A percentile compares a stretch with the other conserved stretches of the same genome.
Evolutionary conservation across 92 coral and sea anemone genomes (phyloP).

Genomic region (Phenganax subtilis): DNA sequence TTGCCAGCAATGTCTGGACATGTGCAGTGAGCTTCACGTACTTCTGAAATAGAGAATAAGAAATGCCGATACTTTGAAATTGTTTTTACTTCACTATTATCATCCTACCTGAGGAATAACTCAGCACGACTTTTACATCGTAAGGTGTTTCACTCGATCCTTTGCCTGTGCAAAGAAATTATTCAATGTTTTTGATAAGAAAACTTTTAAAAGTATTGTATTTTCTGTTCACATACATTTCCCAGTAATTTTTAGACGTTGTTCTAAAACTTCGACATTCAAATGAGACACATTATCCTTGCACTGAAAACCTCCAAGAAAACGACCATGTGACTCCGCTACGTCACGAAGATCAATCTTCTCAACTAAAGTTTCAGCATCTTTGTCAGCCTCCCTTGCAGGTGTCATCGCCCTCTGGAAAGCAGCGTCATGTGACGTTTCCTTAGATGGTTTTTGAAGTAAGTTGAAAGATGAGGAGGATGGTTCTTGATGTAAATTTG

Average conservation of each 20-base stretch:
- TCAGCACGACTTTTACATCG: slow-evolving; percentile 49
- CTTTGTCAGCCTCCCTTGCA: neutral
- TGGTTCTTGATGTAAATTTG: neutral
- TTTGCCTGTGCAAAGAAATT: slow-evolving; percentile 35
- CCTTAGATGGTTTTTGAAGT: too few species aligned
- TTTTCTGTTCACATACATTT: slow-evolving; percentile 15
- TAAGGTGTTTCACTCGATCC: slow-evolving; percentile 57
- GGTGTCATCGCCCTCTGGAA: neutral
- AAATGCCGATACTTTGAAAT: neutral
- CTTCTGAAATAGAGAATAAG: slow-evolving; percentile 27
- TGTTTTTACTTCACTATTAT: neutral
- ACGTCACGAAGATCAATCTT: slow-evolving; percentile 29
- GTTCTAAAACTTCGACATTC: slow-evolving; percentile 7
- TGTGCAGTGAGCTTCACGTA: slow-evolving; percentile 49
- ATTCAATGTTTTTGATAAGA: neutral
- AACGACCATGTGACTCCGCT: slow-evolving; percentile 38
- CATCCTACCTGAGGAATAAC: slow-evolving; percentile 46
- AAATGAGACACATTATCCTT: slow-evolving; percentile 27
- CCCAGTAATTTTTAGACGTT: slow-evolving; percentile 14
- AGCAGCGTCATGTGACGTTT: too few species aligned
- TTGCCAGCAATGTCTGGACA: slow-evolving; percentile 65
- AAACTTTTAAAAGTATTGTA: neutral
- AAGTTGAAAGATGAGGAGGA: neutral
- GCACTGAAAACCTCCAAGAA: slow-evolving; percentile 35
- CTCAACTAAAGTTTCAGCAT: neutral